Base-by-base conservation (phyloP, 2,888 invertebrate species). In the Ichneumoninae sp. region DNA sequence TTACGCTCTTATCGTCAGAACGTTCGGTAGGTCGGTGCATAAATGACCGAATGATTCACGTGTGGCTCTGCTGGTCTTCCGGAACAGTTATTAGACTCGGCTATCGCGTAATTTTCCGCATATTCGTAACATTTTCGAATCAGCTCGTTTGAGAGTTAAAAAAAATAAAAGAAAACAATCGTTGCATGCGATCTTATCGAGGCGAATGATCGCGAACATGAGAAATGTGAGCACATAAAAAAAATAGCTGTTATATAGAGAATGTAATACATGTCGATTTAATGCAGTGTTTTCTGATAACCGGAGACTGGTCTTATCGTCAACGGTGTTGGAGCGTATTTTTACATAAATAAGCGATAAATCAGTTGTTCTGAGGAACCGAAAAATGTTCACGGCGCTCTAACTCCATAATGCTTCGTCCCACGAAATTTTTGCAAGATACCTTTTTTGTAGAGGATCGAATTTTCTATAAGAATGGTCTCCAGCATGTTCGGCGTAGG, bases 1-100 rank as follows among this genome's bases (percentile, higher is more conserved):
- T 73, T 60, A 26, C 8, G 57, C 26, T 73, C 26, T 60, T 73
- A 73, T 73, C 73, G 60, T 44, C 44, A 40, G 60, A 63, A 63
- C 73, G 60, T 57, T 73, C 60, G 33, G 57, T 44, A 22, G 60
- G 44, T 73, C 73, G 73, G 44, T 44, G 57, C 57, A 73, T 73
- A 60, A 73, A 60, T 60, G 73, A 54, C 54, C 60, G 60, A 73
- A 73, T 60, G 73, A 57, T 73, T 73, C 73, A 60, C 26, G 44
- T 54, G 26, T 16, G 40, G 19, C 13, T 40, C 22, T 47, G 60
- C 44, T 22, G 30, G 73, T 44, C 30, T 44, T 44, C 26, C 26
- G 60, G 60, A 47, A 60, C 73, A 60, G 73, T 60, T 60, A 73
- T 73, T 73, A 73, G 60, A 73, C 60, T 60, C 60, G 60, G 8